phyloP scores from a whole-genome alignment of 2,888 invertebrate genomes.

The Chrysolina haemoptera region DNA sequence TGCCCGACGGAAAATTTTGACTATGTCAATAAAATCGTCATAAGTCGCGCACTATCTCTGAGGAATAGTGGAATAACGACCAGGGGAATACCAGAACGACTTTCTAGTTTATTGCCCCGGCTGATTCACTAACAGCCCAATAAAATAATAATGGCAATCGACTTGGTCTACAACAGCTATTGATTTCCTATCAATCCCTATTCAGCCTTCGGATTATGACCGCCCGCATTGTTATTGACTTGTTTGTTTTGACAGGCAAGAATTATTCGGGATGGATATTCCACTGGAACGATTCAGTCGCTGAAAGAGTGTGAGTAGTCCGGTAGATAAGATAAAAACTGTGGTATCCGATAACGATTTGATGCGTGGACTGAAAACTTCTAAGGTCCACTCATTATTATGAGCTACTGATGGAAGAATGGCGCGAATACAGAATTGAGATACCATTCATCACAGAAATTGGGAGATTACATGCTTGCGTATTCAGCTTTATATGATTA shows the following conservation, averaged over 20 bases:
- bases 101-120: constrained; percentile 38
- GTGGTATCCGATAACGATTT: too few relatives aligned
- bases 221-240: constrained; percentile 40
- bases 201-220: constrained; percentile 39
- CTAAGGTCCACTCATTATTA: too few relatives aligned
- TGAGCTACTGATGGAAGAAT: too few relatives aligned
- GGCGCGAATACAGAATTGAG: too few relatives aligned
- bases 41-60: constrained; percentile 14
- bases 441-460: too few relatives aligned
- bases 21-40: constrained; percentile 30
- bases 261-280: constrained; percentile 14
- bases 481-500: too few relatives aligned
- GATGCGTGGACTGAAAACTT: too few relatives aligned
- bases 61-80: constrained; percentile 2
- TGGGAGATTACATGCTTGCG: too few relatives aligned
- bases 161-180: constrained; percentile 38
- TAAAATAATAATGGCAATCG: constrained; percentile 45
- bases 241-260: constrained; percentile 38
- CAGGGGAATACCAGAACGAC: constrained; percentile 19
- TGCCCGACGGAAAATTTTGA: constrained; percentile 25
- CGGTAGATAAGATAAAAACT: neutral
- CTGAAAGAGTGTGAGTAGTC: neutral
- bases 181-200: constrained; percentile 42
- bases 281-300: neutral
- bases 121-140: constrained; percentile 39